Conservation (phyloP, 2,888 invertebrate genomes). For the Cecidostiba fungosa region DNA sequence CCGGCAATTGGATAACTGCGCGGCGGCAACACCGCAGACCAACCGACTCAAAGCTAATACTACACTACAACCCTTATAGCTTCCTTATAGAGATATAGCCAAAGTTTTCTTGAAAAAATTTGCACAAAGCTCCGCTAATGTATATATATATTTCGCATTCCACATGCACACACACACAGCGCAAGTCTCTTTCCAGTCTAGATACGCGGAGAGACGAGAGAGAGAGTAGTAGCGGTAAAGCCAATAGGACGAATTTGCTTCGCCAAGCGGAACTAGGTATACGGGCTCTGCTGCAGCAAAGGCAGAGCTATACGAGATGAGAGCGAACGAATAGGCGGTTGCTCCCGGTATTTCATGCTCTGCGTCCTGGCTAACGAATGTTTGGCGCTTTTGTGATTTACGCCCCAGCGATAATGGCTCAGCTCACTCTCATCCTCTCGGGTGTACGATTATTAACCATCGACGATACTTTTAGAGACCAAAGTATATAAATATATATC, state of each 20-base stretch:
- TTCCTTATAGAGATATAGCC: too few relatives aligned
- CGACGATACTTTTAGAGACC: slow-evolving; percentile 42
- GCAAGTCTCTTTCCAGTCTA: slow-evolving; percentile 5
- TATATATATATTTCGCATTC: neutral
- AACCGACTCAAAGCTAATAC: slow-evolving; percentile 31
- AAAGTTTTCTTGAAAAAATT: too few relatives aligned
- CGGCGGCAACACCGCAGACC: neutral
- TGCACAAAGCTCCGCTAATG: too few relatives aligned
- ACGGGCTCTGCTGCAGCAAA: slow-evolving; percentile 14
- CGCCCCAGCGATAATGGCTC: slow-evolving; percentile 63
- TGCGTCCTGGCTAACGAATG: slow-evolving; percentile 75
- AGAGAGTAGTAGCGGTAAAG: slow-evolving; percentile 30
- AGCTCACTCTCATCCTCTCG: slow-evolving; percentile 42
- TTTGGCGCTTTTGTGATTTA: slow-evolving; percentile 77
- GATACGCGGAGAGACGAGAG: neutral
- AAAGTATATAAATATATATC: neutral
- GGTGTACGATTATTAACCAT: slow-evolving; percentile 6
- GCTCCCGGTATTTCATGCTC: slow-evolving; percentile 75
- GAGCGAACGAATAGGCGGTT: slow-evolving; percentile 59
- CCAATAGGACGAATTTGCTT: slow-evolving; percentile 67
- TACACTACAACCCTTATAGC: neutral
- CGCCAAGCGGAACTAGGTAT: slow-evolving; percentile 63
- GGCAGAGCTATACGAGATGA: slow-evolving; percentile 43
- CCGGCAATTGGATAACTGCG: slow-evolving; percentile 72
- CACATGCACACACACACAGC: neutral